Percentiles rank a stretch among this genome's conserved stretches.
Evolutionary conservation across 2,888 invertebrate species (phyloP).

Genomic region (Synergus gifuensis): DNA sequence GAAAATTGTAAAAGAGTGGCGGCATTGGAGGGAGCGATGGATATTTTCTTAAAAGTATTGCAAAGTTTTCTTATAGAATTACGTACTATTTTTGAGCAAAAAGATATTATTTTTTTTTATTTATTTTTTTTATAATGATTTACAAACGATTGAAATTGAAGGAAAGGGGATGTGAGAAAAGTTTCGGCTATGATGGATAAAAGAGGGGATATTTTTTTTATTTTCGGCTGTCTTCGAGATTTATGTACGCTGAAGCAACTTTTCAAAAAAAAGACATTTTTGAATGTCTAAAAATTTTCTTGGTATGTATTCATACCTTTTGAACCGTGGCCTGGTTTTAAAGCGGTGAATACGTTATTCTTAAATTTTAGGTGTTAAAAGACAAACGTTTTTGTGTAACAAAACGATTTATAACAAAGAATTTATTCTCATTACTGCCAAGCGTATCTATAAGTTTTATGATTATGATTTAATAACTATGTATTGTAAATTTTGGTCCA

Average conservation of each 20-base stretch:
- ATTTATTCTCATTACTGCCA: slow-evolving; percentile 30
- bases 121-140: slow-evolving; percentile 58
- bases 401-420: not conserved
- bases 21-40: slow-evolving; percentile 13
- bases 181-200: slow-evolving; percentile 46
- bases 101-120: slow-evolving; percentile 60
- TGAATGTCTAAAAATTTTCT: slow-evolving; percentile 44
- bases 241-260: slow-evolving; percentile 45
- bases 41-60: slow-evolving; percentile 48
- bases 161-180: slow-evolving; percentile 41
- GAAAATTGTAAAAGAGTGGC: slow-evolving; percentile 49
- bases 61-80: slow-evolving; percentile 55
- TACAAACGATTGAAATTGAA: slow-evolving; percentile 46
- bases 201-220: slow-evolving; percentile 46
- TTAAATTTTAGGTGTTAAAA: slow-evolving; percentile 36
- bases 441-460: slow-evolving; percentile 25
- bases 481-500: slow-evolving; percentile 4
- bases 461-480: slow-evolving; percentile 5
- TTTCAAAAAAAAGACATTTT: slow-evolving; percentile 42
- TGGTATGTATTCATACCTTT: slow-evolving; percentile 54
- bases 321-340: slow-evolving; percentile 57
- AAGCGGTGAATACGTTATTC: slow-evolving; percentile 36
- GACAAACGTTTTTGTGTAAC: not conserved
- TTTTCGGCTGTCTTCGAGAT: slow-evolving; percentile 51
- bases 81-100: slow-evolving; percentile 55